phyloP scores from a whole-genome alignment of 2,113 vertebrate species.

The Hyaena hyaena region DNA sequence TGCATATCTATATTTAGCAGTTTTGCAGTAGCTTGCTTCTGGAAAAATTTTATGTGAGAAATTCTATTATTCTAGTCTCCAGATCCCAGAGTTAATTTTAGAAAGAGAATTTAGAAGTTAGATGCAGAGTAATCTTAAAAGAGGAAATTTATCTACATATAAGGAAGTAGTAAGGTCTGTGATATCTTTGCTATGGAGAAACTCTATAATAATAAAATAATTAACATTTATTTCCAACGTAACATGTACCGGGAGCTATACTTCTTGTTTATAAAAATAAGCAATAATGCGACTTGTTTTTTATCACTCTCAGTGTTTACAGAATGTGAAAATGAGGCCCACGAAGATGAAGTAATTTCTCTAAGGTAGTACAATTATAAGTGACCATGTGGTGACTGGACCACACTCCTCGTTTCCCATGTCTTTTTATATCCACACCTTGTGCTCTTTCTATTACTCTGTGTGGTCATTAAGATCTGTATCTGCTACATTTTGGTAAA shows the following conservation, averaged over 20 bases:
- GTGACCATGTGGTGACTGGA: not conserved
- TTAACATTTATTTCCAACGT: conserved; percentile 49
- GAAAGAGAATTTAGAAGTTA: conserved; percentile 74
- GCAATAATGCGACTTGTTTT: not conserved
- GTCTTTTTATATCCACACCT: not conserved
- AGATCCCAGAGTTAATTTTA: conserved; percentile 81
- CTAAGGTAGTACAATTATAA: not conserved
- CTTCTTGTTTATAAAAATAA: conserved; percentile 17
- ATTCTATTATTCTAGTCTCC: conserved; percentile 78
- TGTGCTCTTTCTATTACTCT: not conserved
- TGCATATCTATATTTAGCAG: conserved; percentile 64
- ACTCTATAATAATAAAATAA: conserved; percentile 58
- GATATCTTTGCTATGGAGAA: conserved; percentile 38
- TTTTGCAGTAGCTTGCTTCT: conserved; percentile 70
- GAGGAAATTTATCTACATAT: conserved; percentile 66
- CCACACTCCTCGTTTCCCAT: not conserved
- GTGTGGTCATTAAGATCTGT: not conserved
- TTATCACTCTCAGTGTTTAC: not conserved
- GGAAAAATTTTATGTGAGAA: conserved; percentile 70
- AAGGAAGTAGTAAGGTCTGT: conserved; percentile 53
- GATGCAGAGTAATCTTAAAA: conserved; percentile 67
- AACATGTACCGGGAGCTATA: not conserved
- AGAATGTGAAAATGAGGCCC: not conserved
- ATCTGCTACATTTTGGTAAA: not conserved
- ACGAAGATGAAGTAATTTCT: conserved; percentile 7